Evolutionary conservation across 2,797 vertebrate genomes (phyloP).

Genomic region (Myotis planiceps): DNA sequence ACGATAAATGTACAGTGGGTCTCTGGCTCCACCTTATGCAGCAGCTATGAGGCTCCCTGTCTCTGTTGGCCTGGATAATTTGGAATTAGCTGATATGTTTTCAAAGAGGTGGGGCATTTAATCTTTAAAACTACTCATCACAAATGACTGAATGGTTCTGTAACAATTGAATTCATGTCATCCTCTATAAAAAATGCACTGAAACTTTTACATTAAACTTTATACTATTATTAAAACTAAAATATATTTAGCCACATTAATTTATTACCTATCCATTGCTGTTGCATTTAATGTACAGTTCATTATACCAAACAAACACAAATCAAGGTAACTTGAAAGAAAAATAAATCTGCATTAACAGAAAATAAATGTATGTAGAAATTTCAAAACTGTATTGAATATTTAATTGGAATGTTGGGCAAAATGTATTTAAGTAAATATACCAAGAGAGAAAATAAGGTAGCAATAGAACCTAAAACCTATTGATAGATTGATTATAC

Average conservation of each 20-base stretch:
- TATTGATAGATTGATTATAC: background rate
- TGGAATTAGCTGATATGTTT: background rate
- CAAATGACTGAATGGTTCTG: constrained; percentile 1
- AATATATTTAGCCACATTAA: constrained; percentile 6
- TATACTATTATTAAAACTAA: constrained; percentile 55
- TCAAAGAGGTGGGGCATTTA: background rate
- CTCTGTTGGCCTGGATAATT: background rate
- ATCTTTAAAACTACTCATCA: constrained; percentile 17
- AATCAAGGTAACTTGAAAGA: constrained; percentile 62
- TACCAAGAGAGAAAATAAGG: background rate
- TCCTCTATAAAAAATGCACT: constrained; percentile 49
- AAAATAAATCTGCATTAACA: background rate
- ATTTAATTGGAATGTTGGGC: background rate
- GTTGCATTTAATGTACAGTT: constrained; percentile 67
- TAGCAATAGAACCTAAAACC: background rate
- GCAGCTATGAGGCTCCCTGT: background rate
- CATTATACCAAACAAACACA: constrained; percentile 58
- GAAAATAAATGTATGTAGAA: background rate
- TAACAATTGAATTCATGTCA: background rate
- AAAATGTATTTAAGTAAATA: background rate
- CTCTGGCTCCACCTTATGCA: background rate
- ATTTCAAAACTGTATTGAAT: background rate
- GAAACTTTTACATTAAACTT: constrained; percentile 56
- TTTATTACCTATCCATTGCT: constrained; percentile 29
- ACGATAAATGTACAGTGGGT: background rate